A percentile compares a stretch with the other conserved stretches of the same genome.
Evolutionary conservation across 2,113 vertebrate species (phyloP).

Genomic region (Orthonyx spaldingii): DNA sequence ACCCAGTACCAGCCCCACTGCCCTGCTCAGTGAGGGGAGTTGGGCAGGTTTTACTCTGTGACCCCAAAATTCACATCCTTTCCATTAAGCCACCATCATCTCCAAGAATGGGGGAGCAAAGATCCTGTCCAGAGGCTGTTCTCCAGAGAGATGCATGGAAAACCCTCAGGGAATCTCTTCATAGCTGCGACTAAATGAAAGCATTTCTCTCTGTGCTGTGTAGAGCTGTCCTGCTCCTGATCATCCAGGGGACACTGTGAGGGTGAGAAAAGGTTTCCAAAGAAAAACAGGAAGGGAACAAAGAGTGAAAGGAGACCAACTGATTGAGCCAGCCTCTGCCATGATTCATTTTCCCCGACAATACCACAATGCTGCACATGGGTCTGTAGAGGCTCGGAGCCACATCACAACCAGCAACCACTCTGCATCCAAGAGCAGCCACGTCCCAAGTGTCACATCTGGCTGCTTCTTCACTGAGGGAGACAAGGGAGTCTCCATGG

Average conservation of each 20-base stretch:
- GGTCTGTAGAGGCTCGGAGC: background rate
- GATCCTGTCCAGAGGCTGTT: background rate
- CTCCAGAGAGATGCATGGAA: background rate
- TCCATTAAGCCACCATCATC: accelerated
- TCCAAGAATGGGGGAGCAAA: background rate
- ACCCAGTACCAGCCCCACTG: background rate
- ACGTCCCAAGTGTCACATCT: background rate
- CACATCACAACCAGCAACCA: background rate
- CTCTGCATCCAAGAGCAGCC: background rate
- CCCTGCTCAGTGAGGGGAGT: background rate
- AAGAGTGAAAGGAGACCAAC: background rate
- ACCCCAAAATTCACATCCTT: background rate
- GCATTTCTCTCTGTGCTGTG: background rate
- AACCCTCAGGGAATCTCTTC: background rate
- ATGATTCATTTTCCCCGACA: background rate
- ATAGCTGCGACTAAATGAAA: background rate
- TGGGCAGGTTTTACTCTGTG: background rate
- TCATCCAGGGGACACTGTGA: background rate
- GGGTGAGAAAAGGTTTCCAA: background rate
- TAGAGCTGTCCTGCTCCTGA: background rate
- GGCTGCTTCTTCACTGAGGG: background rate
- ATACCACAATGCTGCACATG: background rate
- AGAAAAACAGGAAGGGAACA: background rate
- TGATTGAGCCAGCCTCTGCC: background rate
- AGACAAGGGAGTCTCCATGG: background rate